Evolutionary conservation across 2,888 invertebrate species (phyloP).

Genomic region (Acleris cristana): DNA sequence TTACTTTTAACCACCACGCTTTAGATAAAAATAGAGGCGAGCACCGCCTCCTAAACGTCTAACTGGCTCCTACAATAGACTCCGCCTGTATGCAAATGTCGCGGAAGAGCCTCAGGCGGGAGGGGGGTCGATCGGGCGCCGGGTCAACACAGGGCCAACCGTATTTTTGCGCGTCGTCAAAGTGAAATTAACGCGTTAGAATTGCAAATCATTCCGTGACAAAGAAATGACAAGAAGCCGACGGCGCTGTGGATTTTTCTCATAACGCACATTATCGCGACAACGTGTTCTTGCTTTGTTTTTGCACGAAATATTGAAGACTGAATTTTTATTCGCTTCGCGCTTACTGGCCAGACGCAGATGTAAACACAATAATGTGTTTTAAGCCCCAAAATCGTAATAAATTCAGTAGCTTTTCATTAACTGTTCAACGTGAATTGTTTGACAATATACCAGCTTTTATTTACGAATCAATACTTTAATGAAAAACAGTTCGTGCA

Average conservation of each 20-base stretch:
- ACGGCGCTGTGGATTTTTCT: conserved; percentile 74
- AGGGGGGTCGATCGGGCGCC: conserved; percentile 44
- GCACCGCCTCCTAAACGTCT: conserved; percentile 65
- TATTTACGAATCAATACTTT: neutral
- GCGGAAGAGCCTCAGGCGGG: conserved; percentile 64
- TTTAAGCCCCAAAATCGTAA: conserved; percentile 53
- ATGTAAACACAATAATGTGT: conserved; percentile 51
- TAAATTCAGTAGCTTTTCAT: conserved; percentile 45
- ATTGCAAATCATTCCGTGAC: conserved; percentile 79
- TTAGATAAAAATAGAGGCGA: conserved; percentile 45
- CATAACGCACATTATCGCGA: conserved; percentile 69
- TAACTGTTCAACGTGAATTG: conserved; percentile 34
- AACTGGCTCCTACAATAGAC: conserved; percentile 68
- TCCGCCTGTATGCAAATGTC: conserved; percentile 78
- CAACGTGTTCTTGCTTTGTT: conserved; percentile 53
- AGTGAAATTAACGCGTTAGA: conserved; percentile 81
- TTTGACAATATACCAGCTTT: neutral
- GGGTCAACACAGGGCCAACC: conserved; percentile 64
- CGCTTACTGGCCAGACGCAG: conserved; percentile 49
- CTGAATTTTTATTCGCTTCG: conserved; percentile 56
- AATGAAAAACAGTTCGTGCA: conserved; percentile 4
- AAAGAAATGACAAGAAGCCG: conserved; percentile 76
- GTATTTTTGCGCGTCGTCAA: conserved; percentile 80
- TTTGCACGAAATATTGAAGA: conserved; percentile 57
- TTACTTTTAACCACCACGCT: conserved; percentile 27